A percentile compares a stretch with the other conserved stretches of the same genome.
These are phyloP conservation scores for Ligdia adustata DNA, from an alignment of 2,888 invertebrate species.

Conservation along the genomic window DNA sequence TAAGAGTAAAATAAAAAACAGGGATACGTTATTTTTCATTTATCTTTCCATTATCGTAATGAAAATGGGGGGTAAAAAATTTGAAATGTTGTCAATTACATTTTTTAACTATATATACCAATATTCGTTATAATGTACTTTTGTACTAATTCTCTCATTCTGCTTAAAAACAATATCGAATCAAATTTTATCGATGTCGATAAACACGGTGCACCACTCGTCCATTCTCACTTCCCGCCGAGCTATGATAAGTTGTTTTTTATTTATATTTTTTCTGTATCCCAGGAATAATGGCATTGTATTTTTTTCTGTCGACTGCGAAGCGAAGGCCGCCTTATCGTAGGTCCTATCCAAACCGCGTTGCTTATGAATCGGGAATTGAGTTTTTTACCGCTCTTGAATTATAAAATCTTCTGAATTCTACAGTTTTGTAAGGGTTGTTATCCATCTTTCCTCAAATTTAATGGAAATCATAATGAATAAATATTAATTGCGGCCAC, in stretches of 20 bases:
- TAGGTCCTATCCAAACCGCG: slow-evolving; percentile 48
- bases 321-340: slow-evolving; percentile 54
- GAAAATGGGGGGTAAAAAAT: too few relatives aligned
- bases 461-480: slow-evolving; percentile 11
- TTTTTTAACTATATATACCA: too few relatives aligned
- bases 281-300: slow-evolving; percentile 59
- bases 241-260: slow-evolving; percentile 52
- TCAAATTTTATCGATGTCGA: slow-evolving; percentile 30
- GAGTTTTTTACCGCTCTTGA: slow-evolving; percentile 20
- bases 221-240: slow-evolving; percentile 53
- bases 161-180: too few relatives aligned
- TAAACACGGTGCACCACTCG: slow-evolving; percentile 38
- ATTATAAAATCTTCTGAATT: slow-evolving; percentile 10
- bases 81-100: too few relatives aligned
- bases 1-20: too few relatives aligned
- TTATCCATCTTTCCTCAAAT: slow-evolving; percentile 11
- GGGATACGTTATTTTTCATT: too few relatives aligned
- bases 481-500: background rate
- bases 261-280: slow-evolving; percentile 39
- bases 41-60: too few relatives aligned
- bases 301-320: slow-evolving; percentile 50
- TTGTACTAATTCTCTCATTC: slow-evolving; percentile 3
- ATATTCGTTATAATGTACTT: too few relatives aligned
- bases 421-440: slow-evolving; percentile 2
- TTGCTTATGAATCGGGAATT: slow-evolving; percentile 25